Base-by-base conservation (phyloP, 2,888 invertebrate genomes). In the Mimas tiliae region DNA sequence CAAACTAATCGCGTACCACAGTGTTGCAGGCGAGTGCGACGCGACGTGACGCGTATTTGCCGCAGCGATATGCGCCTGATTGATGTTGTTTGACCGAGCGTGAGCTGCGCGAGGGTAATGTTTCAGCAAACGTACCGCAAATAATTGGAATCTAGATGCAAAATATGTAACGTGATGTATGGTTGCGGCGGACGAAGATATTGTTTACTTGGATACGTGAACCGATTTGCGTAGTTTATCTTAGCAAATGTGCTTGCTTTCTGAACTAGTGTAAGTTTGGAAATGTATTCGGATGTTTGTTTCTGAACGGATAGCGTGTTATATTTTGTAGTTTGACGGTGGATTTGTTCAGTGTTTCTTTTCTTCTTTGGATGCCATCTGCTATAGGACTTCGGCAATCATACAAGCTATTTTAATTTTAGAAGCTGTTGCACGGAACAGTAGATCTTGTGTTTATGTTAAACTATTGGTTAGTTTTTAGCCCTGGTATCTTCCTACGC, bases 1-100 rank as follows among this genome's bases (percentile, higher is more conserved):
- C 47, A 62, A 38, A 33, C 11, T 33, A 34, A 19, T 47, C 45
- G 21, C 27, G 1, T 4, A 42, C n/a, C n/a, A 27, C 53, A 27
- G 34, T 4, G 42, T 16, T 45, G 27, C 19, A 51, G 33, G 16
- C 16, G 12, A 3, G 38, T 58, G 50, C 16, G 47, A 66, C 67
- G 50, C 16, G 47, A 66, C 67, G 53, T 52, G 12, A 53, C 42
- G 47, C 53, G 63, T 72, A 64, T 71, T 69, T 75, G 66, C 72
- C 67, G 64, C 52, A 65, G 66, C 67, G 70, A 72, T 71, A 73
- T 72, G 69, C 71, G 66, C 70, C 72, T 83, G 84, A 85, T 85
- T 81, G 84, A 85, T 83, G 84, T 73, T 79, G 75, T 81, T 78
- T 76, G 72, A 70, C 70, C 66, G 52, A 64, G 69, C 65, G 69